Evolutionary conservation across 92 coral and sea anemone genomes (phyloP), one percentile per base, ranked within the genome.

Genomic region (Metridium senile): DNA sequence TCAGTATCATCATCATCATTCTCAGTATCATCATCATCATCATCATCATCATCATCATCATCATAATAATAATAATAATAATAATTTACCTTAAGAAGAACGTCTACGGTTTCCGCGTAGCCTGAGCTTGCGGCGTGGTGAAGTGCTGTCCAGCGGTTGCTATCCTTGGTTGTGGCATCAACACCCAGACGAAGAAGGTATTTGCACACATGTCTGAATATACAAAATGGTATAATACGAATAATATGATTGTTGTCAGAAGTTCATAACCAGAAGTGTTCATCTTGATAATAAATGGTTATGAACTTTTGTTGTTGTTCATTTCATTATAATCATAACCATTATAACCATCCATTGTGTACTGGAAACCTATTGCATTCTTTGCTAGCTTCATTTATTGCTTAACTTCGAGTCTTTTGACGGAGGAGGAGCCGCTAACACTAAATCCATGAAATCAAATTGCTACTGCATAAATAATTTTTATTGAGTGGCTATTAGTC

Each of bases 71-170:
- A n/a, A n/a, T n/a, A n/a, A n/a, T n/a, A n/a, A n/a, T n/a, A n/a
- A n/a, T 39, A 39, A 39, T 39, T 6, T 13, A 39, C 49, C 49
- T 39, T 6, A 39, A 91, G 63, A 18, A 90, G 79, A 56, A 54
- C 74, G 45, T 81, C 69, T 1, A 73, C 85, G 0, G 86, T 84
- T 26, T 46, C 33, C 45, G 57, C 62, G 72, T 85, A 79, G n/a
- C 97, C 97, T 27, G 92, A 82, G 51, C 74, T 75, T 1, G 93
- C 92, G 74, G 90, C 91, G 45, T 77, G 79, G 56, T 90, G 97
- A 29, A 91, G 84, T 0, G 88, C 66, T 81, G 88, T 91, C 87
- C 92, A 76, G 84, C 90, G 90, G 77, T 81, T 91, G 58, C 70
- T 91, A 74, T 87, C 93, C 73, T 79, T 72, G 33, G 86, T 66